Evolutionary conservation across 2,888 invertebrate species (phyloP), one percentile per base, ranked within the genome.

Genomic region (Alcis repandata): DNA sequence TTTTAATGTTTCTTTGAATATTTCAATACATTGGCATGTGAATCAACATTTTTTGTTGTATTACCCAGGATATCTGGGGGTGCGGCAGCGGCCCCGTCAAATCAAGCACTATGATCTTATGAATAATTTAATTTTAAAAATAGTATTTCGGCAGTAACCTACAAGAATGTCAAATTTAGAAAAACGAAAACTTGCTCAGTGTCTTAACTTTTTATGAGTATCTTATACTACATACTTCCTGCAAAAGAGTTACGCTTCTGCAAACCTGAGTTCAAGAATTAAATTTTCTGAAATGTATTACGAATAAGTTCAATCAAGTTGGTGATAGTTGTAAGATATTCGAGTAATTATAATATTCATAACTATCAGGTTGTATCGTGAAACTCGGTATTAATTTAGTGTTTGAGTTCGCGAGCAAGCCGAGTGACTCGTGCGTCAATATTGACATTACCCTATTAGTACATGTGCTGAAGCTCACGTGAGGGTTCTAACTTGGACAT

Each of bases 361-460:
- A 51, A 7, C n/a, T 48, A 15, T 8, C n/a, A 33, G 27, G 17
- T 6, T 33, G 49, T 49, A 49, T 33, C 59, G 38, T 38, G n/a
- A 13, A 45, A 19, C 20, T 49, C 33, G 4, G 54, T 48, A 48
- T 33, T 17, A 22, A 38, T 20, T 45, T 46, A 1, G 7, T 43
- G 54, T 61, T 48, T 54, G 60, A 46, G 15, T 48, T 48, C 20
- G 9, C 11, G 13, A 48, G 13, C 9, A 15, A 46, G 27, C 15
- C n/a, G 20, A 9, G 17, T 43, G 7, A 27, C 27, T 48, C 20
- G 53, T 15, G 43, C 13, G 11, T 17, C 27, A 53, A 60, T 60
- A 46, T 60, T 60, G 60, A 46, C 53, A 38, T 3, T 41, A 15
- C 43, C 41, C 43, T 51, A 43, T 45, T 20, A 22, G 3, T 19